These are phyloP conservation scores for Tipula vernalis DNA, from an alignment of 2,888 invertebrate genomes.

Conservation along the genomic window DNA sequence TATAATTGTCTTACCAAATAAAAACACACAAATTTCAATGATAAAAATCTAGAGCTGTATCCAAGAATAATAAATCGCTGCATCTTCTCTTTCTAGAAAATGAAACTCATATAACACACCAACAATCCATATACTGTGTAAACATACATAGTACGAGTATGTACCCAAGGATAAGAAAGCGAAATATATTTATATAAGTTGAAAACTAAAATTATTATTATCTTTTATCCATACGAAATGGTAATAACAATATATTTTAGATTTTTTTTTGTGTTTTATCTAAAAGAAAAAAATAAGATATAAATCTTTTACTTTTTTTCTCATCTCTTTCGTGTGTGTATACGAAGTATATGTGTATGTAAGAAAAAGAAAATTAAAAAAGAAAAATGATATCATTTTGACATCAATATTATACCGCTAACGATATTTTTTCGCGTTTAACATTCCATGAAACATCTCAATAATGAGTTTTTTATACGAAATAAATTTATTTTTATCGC, in stretches of 20 bases:
- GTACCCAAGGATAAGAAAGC: neutral
- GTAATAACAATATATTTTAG: neutral
- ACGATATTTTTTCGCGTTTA: neutral
- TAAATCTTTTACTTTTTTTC: neutral
- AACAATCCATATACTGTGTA: neutral
- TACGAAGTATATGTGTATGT: neutral
- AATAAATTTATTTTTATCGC: neutral
- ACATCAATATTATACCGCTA: constrained; percentile 4
- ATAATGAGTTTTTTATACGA: constrained; percentile 4
- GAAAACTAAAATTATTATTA: neutral
- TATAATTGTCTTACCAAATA: neutral
- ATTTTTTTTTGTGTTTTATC: neutral
- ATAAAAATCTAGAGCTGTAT: neutral
- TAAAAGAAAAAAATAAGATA: neutral
- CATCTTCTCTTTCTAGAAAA: neutral
- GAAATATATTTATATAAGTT: neutral
- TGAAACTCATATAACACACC: neutral
- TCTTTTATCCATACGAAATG: neutral
- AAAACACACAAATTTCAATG: neutral
- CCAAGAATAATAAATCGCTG: neutral
- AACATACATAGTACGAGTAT: neutral
- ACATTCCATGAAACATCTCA: neutral
- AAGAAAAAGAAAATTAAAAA: neutral
- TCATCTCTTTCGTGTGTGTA: neutral
- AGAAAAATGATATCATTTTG: neutral